A percentile compares a stretch with the other conserved stretches of the same genome.
These are phyloP conservation scores for Myopa testacea DNA, from an alignment of 2,888 invertebrate species.

Conservation along the genomic window DNA sequence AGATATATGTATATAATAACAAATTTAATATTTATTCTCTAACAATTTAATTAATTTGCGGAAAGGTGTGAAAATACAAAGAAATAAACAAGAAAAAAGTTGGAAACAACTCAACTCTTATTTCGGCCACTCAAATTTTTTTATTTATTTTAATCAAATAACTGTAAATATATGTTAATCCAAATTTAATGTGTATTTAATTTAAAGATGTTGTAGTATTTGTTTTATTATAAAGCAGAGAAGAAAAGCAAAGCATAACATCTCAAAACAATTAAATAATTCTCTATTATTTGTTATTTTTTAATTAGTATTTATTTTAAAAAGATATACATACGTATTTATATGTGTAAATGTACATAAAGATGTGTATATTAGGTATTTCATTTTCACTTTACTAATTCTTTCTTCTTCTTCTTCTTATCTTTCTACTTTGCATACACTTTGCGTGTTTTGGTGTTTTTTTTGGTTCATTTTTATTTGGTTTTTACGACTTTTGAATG, in stretches of 20 bases:
- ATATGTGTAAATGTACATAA: neutral
- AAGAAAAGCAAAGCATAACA: neutral
- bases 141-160: no score
- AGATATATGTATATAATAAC: no score
- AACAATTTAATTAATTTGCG: no score
- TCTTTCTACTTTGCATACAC: neutral
- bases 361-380: neutral
- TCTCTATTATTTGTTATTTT: neutral
- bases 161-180: no score
- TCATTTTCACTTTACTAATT: neutral
- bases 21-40: no score
- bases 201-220: neutral
- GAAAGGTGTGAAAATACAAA: no score
- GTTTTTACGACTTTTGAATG: slow-evolving; percentile 48
- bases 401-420: neutral
- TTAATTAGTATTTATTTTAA: neutral
- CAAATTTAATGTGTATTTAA: no score
- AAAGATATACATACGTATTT: neutral
- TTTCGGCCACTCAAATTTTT: no score
- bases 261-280: neutral
- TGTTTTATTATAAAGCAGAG: neutral
- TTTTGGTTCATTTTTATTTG: slow-evolving; percentile 33
- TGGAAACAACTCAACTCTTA: no score
- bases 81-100: no score
- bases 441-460: neutral